A percentile compares a stretch with the other conserved stretches of the same genome.
These are phyloP conservation scores for Sciurus vulgaris DNA, from an alignment of 2,797 vertebrate genomes.

Conservation along the genomic window DNA sequence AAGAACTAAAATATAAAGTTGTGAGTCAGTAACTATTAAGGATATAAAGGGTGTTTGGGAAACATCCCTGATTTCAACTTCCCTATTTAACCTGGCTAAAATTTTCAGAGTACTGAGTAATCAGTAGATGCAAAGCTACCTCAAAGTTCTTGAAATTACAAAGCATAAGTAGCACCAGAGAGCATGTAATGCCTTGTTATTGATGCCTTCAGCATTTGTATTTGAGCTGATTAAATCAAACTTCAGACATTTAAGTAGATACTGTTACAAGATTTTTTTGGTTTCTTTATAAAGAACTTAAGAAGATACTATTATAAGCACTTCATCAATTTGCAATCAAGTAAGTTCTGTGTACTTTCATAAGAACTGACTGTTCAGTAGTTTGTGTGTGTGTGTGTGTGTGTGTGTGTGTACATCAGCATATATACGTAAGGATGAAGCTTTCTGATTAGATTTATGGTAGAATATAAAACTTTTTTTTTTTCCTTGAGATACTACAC, in stretches of 20 bases:
- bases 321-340: neutral
- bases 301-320: slow-evolving; percentile 4
- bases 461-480: slow-evolving; percentile 32
- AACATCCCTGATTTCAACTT: neutral
- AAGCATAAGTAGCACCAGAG: neutral
- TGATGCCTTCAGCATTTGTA: neutral
- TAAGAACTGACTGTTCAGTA: neutral
- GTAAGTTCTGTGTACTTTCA: neutral
- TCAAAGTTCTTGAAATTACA: neutral
- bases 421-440: neutral
- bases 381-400: neutral
- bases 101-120: slow-evolving; percentile 41
- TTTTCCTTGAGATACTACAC: neutral
- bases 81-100: neutral
- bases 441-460: neutral
- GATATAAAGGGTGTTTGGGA: neutral
- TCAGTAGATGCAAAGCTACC: neutral
- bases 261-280: neutral
- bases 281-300: neutral
- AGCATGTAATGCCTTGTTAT: neutral
- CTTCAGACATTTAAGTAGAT: neutral
- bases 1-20: slow-evolving; percentile 34
- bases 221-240: neutral
- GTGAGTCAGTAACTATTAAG: neutral
- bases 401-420: neutral